These are phyloP conservation scores for Sicus ferrugineus DNA, from an alignment of 2,888 invertebrate genomes.

Conservation along the genomic window DNA sequence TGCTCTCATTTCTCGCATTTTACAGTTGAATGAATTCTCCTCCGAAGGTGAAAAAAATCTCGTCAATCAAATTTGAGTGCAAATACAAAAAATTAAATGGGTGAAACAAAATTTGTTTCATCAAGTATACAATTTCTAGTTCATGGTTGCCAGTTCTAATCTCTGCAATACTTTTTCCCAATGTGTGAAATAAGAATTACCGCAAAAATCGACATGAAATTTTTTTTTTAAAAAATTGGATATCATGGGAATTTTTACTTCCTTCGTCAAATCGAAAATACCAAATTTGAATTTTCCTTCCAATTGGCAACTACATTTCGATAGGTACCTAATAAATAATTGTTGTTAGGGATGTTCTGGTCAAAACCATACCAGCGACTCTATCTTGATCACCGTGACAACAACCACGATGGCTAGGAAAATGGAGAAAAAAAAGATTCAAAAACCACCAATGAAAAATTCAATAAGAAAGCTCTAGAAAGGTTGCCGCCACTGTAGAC, in stretches of 20 bases:
- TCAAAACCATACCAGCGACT: background rate
- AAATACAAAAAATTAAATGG: background rate
- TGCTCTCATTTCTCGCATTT: too few species aligned
- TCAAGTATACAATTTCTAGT: background rate
- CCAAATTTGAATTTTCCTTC: too few species aligned
- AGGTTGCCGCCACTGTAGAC: background rate
- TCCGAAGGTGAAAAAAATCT: slow-evolving; percentile 11
- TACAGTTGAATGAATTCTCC: background rate
- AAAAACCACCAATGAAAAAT: background rate
- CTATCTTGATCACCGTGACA: background rate
- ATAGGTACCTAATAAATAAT: background rate
- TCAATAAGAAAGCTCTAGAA: background rate
- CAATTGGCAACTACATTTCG: too few species aligned
- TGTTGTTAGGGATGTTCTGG: background rate
- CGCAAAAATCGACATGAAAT: too few species aligned
- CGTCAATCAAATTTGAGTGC: background rate
- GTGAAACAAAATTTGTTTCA: background rate
- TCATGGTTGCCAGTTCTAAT: too few species aligned
- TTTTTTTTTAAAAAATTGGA: too few species aligned
- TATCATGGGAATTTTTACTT: too few species aligned
- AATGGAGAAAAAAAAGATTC: background rate
- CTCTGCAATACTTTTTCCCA: too few species aligned
- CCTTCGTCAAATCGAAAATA: too few species aligned
- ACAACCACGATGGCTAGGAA: background rate
- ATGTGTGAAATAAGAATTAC: too few species aligned